Percentiles rank a stretch among this genome's conserved stretches.
Evolutionary conservation across 2,888 invertebrate species (phyloP).

Genomic region (Andricus curvator): DNA sequence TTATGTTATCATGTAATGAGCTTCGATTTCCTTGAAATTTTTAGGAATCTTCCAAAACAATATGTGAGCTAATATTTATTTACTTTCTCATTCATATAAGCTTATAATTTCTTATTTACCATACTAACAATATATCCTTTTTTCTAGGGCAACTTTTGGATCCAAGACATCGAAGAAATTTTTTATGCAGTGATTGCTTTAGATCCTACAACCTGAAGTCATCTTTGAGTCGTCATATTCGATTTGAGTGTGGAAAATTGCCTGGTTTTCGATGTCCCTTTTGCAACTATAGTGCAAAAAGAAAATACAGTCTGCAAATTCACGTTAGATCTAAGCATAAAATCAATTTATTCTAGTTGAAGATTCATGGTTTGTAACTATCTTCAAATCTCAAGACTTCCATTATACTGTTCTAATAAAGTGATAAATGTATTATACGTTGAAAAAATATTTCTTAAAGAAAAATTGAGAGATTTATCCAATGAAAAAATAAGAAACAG

Average conservation of each 20-base stretch:
- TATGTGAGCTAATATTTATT: background rate
- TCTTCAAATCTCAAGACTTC: background rate
- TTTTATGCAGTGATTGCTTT: constrained; percentile 71
- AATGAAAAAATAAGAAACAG: background rate
- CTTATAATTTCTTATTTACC: background rate
- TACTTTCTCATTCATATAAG: background rate
- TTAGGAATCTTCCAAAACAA: background rate
- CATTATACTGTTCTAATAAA: background rate
- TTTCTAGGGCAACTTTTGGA: constrained; percentile 57
- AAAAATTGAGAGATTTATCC: background rate
- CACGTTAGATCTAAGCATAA: constrained; percentile 67
- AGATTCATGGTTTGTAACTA: background rate
- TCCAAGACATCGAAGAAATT: background rate
- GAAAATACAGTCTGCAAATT: constrained; percentile 73
- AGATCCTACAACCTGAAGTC: constrained; percentile 77
- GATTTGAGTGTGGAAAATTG: constrained; percentile 75
- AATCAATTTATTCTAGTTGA: background rate
- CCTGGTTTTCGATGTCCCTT: constrained; percentile 74
- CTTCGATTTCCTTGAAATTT: background rate
- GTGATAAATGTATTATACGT: background rate
- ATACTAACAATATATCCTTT: constrained; percentile 15
- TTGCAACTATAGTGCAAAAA: constrained; percentile 73
- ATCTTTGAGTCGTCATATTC: constrained; percentile 74
- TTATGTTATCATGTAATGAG: background rate
- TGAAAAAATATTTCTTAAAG: background rate